Evolutionary conservation across 2,888 invertebrate genomes (phyloP), one percentile per base, ranked within the genome.

Genomic region (Ochropleura leucogaster): DNA sequence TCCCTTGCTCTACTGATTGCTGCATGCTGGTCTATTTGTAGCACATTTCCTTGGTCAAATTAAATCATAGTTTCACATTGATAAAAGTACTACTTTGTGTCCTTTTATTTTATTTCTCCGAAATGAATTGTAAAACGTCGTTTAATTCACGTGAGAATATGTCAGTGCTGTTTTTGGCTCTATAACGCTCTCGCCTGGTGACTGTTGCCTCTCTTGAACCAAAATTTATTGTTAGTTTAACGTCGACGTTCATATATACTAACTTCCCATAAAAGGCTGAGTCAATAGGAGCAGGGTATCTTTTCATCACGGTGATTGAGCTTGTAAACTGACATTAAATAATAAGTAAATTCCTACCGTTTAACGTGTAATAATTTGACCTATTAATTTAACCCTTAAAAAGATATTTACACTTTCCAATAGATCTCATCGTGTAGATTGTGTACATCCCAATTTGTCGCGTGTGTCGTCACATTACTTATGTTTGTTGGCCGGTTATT

Each of bases 391-490:
- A 64, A 51, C 55, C 40, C 49, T 64, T 42, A 63, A 16, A 44
- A 40, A 20, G 20, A 51, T 40, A 64, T 44, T 20, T 40, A 59
- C 9, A 64, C 49, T 60, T 76, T 62, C 77, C 55, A 66, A 82
- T 46, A 69, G 70, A 78, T 83, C 49, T 51, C n/a, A 14, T 9
- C 42, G 42, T 55, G 55, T 55, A 83, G 84, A 79, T 79, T 18
- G 49, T 46, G 30, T 55, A 46, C 49, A 42, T 79, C 66, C 68
- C 69, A 84, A 72, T 73, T 80, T 80, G 74, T 80, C 84, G 74
- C 20, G 47, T 18, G n/a, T 69, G 80, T 80, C 62, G 60, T 47
- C 80, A 72, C 73, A 69, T 80, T 68, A 80, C 62, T 79, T 79
- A 83, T 59, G 74, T 40, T 16, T 53, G 62, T 73, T 49, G 0